Evolutionary conservation across 1,140 invertebrate species (phyloP), one percentile per base, ranked within the genome.

Genomic region (Pseudomyrmex pallidus): DNA sequence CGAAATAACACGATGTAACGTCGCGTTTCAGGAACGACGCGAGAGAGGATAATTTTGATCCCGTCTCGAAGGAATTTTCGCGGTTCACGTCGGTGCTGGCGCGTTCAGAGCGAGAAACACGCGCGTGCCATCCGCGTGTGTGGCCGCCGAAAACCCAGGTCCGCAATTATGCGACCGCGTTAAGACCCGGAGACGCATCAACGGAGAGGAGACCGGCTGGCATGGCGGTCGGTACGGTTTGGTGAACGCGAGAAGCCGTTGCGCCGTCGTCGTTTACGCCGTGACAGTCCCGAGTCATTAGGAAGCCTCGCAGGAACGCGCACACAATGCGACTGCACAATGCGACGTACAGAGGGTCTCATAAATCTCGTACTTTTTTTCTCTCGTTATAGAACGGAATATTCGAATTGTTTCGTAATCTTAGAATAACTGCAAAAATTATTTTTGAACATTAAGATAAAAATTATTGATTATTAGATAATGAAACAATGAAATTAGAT

Each of bases 201-300:
- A 90, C 90, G 85, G 83, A 84, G 52, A 56, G 50, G 5, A 50
- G 25, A 17, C 52, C 61, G 35, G 8, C 20, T 20, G 57, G 9
- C 17, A 48, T 52, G 22, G 63, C 20, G 54, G 83, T 76, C 50
- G 78, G 35, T 35, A 80, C 62, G 57, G 82, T 82, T 35, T 61
- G 74, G 50, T 1, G 77, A 57, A 70, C 48, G 68, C 64, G 2
- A 35, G 35, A 48, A 78, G 72, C 83, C 80, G 68, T 61, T 59
- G 72, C 57, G 52, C 87, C 15, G 85, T 74, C 63, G 82, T 72
- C 15, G 63, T 25, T 76, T 66, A 66, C 64, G 20, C 61, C 76
- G 78, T 87, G 86, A 89, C 85, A 83, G 89, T 82, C 67, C 73
- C 86, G 86, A 89, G 86, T 91, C 89, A 89, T 91, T 91, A 91